These are phyloP conservation scores for Molossus molossus DNA, from an alignment of 2,797 vertebrate species.

Conservation along the genomic window DNA sequence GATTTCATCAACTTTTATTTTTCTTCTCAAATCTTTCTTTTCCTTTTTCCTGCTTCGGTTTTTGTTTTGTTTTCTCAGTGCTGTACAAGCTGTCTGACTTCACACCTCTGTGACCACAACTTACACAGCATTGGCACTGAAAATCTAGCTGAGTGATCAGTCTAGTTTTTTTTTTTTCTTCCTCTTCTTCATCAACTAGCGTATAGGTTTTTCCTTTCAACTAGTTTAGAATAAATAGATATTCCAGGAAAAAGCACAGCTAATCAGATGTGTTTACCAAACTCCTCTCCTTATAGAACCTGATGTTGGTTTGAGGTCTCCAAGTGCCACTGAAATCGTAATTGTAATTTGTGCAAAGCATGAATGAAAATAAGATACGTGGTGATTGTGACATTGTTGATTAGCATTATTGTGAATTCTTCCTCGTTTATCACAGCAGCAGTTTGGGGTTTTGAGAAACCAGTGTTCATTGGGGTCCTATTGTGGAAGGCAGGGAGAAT, in stretches of 20 bases:
- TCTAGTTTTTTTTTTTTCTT: conserved; percentile 41
- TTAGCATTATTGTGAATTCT: background rate
- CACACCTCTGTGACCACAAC: background rate
- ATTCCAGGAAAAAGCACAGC: conserved; percentile 50
- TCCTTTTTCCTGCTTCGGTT: background rate
- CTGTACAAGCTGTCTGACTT: conserved; percentile 34
- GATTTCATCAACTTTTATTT: background rate
- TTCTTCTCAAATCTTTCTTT: background rate
- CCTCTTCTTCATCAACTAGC: conserved; percentile 65
- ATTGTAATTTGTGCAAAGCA: background rate
- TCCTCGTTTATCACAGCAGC: background rate
- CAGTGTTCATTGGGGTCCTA: background rate
- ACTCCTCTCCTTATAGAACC: background rate
- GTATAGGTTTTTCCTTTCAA: conserved; percentile 77
- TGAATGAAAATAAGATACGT: background rate
- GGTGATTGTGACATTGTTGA: background rate
- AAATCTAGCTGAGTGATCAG: conserved; percentile 58
- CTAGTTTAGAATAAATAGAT: conserved; percentile 49
- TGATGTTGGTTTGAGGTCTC: conserved; percentile 59
- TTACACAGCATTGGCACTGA: background rate
- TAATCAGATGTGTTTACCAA: background rate
- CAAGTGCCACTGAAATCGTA: conserved; percentile 4
- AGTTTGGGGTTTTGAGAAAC: conserved; percentile 41
- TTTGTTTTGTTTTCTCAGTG: background rate
- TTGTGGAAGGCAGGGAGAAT: background rate